These are phyloP conservation scores for Spilogale gracilis DNA, from an alignment of 2,113 vertebrate genomes.

Conservation along the genomic window DNA sequence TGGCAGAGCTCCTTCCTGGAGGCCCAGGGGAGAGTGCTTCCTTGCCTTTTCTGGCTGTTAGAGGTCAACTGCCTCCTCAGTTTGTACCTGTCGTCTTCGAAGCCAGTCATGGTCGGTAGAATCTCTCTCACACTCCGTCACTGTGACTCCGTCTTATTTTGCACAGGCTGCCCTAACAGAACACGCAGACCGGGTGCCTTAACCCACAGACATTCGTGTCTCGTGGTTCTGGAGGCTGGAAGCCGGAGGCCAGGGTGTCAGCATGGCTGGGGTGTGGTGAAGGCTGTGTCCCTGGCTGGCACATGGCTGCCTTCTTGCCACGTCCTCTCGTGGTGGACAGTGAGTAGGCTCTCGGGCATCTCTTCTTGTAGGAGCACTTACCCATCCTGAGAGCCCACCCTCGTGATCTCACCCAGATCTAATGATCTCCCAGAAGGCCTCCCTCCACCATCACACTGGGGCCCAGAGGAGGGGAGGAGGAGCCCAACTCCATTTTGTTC, in stretches of 20 bases:
- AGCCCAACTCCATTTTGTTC: not conserved
- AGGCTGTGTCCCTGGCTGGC: not conserved
- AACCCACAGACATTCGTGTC: too few species aligned
- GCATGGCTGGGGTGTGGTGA: not conserved
- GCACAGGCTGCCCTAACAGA: rapidly evolving
- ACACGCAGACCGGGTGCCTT: rapidly evolving
- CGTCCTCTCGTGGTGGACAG: not conserved
- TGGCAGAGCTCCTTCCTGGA: not conserved
- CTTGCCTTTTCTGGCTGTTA: not conserved
- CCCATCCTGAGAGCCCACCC: not conserved
- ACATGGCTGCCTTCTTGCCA: rapidly evolving
- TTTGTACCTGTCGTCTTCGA: not conserved
- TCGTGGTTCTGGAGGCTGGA: not conserved
- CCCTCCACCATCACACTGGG: not conserved
- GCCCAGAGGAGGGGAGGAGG: not conserved
- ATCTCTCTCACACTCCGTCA: not conserved
- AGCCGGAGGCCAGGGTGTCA: rapidly evolving
- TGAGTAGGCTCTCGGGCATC: not conserved
- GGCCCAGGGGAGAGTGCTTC: not conserved
- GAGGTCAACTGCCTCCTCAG: not conserved
- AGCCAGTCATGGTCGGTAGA: not conserved
- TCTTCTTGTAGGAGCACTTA: not conserved
- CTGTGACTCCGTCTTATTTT: not conserved
- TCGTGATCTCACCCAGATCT: not conserved
- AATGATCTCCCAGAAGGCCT: not conserved